Conservation (phyloP, 2,888 invertebrate genomes). For the Sinentomon sp. region DNA sequence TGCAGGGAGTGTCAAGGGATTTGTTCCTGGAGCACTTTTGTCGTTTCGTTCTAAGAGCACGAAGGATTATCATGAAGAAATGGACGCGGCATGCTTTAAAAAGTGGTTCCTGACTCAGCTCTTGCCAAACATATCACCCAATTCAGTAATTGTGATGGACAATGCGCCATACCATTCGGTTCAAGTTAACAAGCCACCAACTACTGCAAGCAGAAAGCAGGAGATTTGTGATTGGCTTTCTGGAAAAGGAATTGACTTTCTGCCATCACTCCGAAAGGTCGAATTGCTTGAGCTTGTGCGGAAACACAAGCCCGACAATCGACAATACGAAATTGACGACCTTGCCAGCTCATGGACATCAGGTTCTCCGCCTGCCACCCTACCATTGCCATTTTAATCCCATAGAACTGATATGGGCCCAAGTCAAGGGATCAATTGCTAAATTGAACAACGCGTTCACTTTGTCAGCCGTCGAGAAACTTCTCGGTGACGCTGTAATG, state of each 20-base stretch:
- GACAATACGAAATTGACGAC: neutral
- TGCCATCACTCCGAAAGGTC: neutral
- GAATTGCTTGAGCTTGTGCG: neutral
- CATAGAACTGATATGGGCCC: neutral
- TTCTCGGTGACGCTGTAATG: no score
- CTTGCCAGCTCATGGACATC: neutral
- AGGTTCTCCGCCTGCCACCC: neutral
- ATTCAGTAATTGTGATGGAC: conserved; percentile 1
- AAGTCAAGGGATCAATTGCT: neutral
- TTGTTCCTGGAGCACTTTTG: no score
- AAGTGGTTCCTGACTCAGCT: neutral
- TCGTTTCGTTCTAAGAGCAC: no score
- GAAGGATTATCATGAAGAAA: neutral
- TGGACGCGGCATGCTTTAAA: neutral
- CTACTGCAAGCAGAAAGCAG: neutral
- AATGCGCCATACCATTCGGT: no score
- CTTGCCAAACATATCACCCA: neutral
- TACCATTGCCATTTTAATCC: conserved; percentile 1
- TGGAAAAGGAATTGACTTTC: neutral
- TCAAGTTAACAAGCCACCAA: neutral
- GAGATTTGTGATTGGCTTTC: neutral
- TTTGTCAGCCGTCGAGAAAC: no score
- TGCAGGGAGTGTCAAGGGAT: no score
- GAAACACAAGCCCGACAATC: neutral
- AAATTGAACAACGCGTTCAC: no score